Base-by-base conservation (phyloP, 2,113 vertebrate genomes). In the Triplophysa dalaica region DNA sequence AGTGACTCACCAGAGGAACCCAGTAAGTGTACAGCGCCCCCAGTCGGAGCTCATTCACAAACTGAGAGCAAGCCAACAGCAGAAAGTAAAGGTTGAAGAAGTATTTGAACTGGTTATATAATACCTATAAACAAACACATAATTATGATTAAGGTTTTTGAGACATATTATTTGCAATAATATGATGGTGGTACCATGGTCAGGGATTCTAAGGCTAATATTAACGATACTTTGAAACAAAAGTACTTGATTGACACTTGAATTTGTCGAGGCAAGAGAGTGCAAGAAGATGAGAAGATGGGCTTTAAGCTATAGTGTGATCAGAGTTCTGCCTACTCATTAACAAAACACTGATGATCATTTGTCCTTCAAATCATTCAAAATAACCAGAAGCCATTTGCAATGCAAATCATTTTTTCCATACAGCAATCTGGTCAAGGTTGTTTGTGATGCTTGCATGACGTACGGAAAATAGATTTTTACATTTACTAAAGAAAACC, bases 51-150 rank as follows among this genome's bases (percentile, higher is more conserved):
- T 98, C 98, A 0, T 95, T 92, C 0, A 99, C 94, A 84, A 99
- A 99, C 65, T 99, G 98, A 65, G 98, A 99, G 92, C 98, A 98
- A 89, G 97, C 97, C 85, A 99, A 84, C 2, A 99, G 94, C 82
- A 99, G 87, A 85, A 99, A 99, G 82, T 99, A 99, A 81, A 99
- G 91, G 88, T 99, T 99, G 94, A 97, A 98, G 91, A 99, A 99
- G 89, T 99, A 99, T 85, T 98, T 98, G 92, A 99, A 99, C 89
- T 99, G 97, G 90, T 98, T 96, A 77, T 94, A 99, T 80, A 99
- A 90, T 73, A 99, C 97, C 98, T 99, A 77, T 1, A 68, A 84
- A 87, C 41, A 84, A 48, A 50, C 56, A 22, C 24, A 65, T 1
- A 2, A 8, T 12, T 4, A 73, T 60, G 19, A 56, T 19, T 2